phyloP scores from a whole-genome alignment of 1,140 invertebrate species.

The Neotoxoptera formosana region DNA sequence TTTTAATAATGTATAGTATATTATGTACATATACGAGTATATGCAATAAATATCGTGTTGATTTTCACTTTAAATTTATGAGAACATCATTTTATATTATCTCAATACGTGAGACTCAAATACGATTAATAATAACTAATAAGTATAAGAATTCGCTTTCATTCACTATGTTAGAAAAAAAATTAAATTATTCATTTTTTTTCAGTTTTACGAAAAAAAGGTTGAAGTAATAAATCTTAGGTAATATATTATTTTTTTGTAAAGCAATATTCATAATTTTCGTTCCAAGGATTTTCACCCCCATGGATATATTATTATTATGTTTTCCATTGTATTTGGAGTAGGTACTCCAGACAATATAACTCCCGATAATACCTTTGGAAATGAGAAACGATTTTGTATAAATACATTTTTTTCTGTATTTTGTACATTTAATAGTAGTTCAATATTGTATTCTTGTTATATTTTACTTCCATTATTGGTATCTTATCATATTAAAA shows the following conservation, averaged over 20 bases:
- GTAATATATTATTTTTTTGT: neutral
- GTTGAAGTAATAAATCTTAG: neutral
- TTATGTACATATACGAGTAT: too few species aligned
- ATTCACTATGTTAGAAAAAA: neutral
- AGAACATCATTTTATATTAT: constrained; percentile 3
- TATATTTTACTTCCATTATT: neutral
- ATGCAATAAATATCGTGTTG: neutral
- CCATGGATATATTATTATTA: neutral
- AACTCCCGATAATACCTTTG: neutral
- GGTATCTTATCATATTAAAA: neutral
- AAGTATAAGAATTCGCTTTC: neutral
- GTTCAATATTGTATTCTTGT: neutral
- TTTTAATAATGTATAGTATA: neutral
- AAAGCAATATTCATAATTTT: constrained; percentile 8
- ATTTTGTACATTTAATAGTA: neutral
- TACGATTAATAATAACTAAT: neutral
- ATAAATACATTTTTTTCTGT: neutral
- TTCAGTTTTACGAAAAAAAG: neutral
- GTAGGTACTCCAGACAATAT: neutral
- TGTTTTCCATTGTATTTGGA: neutral
- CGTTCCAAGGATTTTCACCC: neutral
- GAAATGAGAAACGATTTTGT: neutral
- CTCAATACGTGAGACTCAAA: neutral
- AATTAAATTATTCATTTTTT: neutral
- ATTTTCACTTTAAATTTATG: neutral